phyloP scores from a whole-genome alignment of 2,797 vertebrate genomes.

The Microctenopoma lineatum region DNA sequence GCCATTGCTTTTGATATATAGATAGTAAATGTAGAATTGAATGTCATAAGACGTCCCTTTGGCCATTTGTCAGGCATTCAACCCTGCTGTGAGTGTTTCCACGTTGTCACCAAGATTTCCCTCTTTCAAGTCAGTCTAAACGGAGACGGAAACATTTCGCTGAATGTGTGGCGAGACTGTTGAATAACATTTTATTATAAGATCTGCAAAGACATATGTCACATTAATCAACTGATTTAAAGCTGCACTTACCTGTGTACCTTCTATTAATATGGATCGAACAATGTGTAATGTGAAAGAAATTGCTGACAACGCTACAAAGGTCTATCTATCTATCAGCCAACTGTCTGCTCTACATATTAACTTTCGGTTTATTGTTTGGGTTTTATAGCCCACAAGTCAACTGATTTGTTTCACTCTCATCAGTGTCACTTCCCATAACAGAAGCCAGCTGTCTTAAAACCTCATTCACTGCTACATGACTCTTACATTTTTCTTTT shows the following conservation, averaged over 20 bases:
- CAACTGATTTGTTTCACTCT: too few species aligned
- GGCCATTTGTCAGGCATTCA: slow-evolving; percentile 53
- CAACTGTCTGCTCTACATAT: not conserved
- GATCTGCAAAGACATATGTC: too few species aligned
- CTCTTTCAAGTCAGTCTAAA: slow-evolving; percentile 5
- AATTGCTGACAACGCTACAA: not conserved
- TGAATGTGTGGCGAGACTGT: not conserved
- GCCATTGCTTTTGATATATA: slow-evolving; percentile 54
- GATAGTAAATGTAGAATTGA: slow-evolving; percentile 55
- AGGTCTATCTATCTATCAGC: not conserved
- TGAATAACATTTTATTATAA: too few species aligned
- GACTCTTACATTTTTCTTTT: too few species aligned
- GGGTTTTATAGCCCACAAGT: not conserved
- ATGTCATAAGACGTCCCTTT: slow-evolving; percentile 47
- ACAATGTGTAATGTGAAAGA: not conserved
- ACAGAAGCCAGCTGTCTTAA: too few species aligned
- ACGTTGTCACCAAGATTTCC: slow-evolving; percentile 10
- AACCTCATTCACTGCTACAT: too few species aligned
- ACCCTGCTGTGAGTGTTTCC: slow-evolving; percentile 19
- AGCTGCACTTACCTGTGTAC: not conserved
- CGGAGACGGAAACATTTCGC: not conserved
- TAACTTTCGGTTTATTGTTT: not conserved
- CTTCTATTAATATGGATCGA: not conserved
- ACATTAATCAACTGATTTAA: not conserved
- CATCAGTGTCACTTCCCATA: too few species aligned